These are phyloP conservation scores for Misgurnus mizolepis DNA, from an alignment of 2,113 vertebrate genomes.

Conservation along the genomic window DNA sequence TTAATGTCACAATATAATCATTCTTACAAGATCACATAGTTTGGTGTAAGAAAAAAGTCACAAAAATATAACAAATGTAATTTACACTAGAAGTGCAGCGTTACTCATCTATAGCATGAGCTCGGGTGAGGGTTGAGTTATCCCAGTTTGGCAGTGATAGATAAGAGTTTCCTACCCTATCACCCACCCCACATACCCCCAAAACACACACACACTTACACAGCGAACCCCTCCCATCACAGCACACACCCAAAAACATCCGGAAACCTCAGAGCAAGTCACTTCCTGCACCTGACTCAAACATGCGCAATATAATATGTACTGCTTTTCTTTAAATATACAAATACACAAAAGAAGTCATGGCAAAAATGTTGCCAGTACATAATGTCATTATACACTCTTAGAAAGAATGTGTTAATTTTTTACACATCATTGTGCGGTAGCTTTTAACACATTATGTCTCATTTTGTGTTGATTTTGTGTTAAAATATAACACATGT, in stretches of 20 bases:
- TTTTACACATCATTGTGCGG: no score
- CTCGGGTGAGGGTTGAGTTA: constrained; percentile 16
- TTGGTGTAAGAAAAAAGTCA: background rate
- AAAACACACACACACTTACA: constrained; percentile 29
- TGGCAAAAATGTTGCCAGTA: background rate
- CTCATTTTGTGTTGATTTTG: no score
- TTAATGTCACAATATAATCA: background rate
- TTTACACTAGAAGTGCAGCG: background rate
- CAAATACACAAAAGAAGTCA: constrained; percentile 4
- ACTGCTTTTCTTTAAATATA: constrained; percentile 18
- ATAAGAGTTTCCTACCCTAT: constrained; percentile 71
- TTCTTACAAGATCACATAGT: constrained; percentile 20
- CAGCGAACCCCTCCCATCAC: background rate
- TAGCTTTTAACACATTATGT: no score
- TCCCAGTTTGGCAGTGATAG: constrained; percentile 61
- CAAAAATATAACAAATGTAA: background rate
- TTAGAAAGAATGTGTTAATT: no score
- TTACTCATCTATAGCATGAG: background rate
- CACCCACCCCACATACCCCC: constrained; percentile 60
- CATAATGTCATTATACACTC: no score
- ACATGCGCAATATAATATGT: constrained; percentile 7
- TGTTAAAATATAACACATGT: no score
- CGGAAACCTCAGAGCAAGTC: constrained; percentile 11
- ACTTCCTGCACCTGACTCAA: constrained; percentile 17
- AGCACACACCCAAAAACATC: constrained; percentile 7